Conservation (phyloP, 2,888 invertebrate species). For the Pristionchus arcanus region DNA sequence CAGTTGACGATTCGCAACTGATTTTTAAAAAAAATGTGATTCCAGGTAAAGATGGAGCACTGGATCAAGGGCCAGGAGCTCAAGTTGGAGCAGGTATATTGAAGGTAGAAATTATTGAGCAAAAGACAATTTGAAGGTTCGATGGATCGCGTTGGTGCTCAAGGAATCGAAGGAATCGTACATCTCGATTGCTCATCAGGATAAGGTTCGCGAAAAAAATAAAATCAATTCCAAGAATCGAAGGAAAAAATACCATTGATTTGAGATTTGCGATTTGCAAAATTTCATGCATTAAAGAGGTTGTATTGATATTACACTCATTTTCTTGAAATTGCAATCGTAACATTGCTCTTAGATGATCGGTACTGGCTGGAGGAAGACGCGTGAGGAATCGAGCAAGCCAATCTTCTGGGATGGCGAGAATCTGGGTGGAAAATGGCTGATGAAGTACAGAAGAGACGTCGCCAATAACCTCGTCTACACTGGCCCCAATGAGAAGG, state of each 20-base stretch:
- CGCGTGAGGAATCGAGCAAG: constrained; percentile 72
- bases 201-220: constrained; percentile 64
- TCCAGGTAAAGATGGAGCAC: constrained; percentile 65
- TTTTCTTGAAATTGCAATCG: background rate
- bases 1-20: background rate
- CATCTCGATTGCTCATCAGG: constrained; percentile 72
- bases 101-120: background rate
- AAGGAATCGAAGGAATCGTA: constrained; percentile 67
- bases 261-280: too few relatives aligned
- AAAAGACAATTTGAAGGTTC: constrained; percentile 40
- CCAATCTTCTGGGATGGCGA: constrained; percentile 76
- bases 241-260: too few relatives aligned
- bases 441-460: constrained; percentile 72
- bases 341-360: constrained; percentile 61
- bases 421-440: constrained; percentile 72
- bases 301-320: background rate
- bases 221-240: too few relatives aligned
- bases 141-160: constrained; percentile 70
- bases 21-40: background rate
- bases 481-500: constrained; percentile 67
- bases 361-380: constrained; percentile 78
- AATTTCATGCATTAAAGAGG: too few relatives aligned
- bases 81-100: constrained; percentile 68
- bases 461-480: constrained; percentile 62
- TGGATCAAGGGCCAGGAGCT: constrained; percentile 73